A percentile compares a stretch with the other conserved stretches of the same genome.
These are phyloP conservation scores for Hetaerina titia DNA, from an alignment of 2,888 invertebrate species.

Conservation along the genomic window DNA sequence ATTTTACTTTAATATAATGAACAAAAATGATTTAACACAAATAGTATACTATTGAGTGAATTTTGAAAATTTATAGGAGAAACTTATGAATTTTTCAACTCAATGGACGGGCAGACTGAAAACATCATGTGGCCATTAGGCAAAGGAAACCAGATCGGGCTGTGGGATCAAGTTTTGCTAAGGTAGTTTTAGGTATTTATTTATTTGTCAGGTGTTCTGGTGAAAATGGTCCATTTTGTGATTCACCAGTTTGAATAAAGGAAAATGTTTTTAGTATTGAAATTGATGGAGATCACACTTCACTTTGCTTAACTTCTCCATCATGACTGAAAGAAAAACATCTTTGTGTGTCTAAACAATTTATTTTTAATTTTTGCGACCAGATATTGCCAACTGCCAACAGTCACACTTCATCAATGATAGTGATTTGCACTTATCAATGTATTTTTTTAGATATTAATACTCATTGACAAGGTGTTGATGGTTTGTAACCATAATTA, in stretches of 20 bases:
- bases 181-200: not conserved
- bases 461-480: too few species aligned
- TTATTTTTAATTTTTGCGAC: too few species aligned
- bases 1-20: not conserved
- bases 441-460: too few species aligned
- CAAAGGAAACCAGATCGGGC: not conserved
- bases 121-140: not conserved
- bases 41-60: not conserved
- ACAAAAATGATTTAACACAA: not conserved
- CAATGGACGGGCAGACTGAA: conserved; percentile 8
- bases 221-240: not conserved
- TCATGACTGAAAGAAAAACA: too few species aligned
- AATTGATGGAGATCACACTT: too few species aligned
- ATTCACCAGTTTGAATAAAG: not conserved
- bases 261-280: not conserved
- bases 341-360: too few species aligned
- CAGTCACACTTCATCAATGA: too few species aligned
- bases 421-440: too few species aligned
- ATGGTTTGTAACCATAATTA: too few species aligned
- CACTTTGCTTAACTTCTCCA: too few species aligned
- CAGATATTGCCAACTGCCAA: too few species aligned
- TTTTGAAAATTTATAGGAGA: not conserved
- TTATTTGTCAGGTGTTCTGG: too few species aligned
- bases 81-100: not conserved
- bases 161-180: not conserved